Percentiles rank a stretch among this genome's conserved stretches.
phyloP scores from a whole-genome alignment of 2,888 invertebrate genomes.

The Hypselothyrea guttata region DNA sequence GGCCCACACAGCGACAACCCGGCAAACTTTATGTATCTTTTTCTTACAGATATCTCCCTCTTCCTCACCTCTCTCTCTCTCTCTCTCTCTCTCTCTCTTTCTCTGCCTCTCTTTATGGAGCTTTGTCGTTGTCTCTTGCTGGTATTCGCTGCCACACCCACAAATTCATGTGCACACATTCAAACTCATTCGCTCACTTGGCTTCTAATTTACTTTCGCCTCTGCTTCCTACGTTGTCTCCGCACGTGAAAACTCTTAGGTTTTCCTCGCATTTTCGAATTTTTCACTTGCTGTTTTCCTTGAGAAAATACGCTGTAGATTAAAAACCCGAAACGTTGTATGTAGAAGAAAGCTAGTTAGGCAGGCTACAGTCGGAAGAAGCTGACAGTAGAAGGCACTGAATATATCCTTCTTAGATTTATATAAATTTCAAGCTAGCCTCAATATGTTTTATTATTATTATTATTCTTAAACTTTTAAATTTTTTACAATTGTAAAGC shows the following conservation, averaged over 20 bases:
- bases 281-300: slow-evolving; percentile 3
- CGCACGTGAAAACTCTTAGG: slow-evolving; percentile 7
- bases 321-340: background rate
- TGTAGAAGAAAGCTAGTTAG: background rate
- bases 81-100: background rate
- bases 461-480: too few species aligned
- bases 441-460: too few species aligned
- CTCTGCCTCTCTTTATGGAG: slow-evolving; percentile 13
- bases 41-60: background rate
- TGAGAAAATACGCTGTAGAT: background rate
- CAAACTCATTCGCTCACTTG: slow-evolving; percentile 18
- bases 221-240: slow-evolving; percentile 9
- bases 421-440: too few species aligned
- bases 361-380: too few species aligned
- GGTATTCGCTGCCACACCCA: too few species aligned
- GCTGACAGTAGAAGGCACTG: too few species aligned
- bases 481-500: too few species aligned
- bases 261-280: slow-evolving; percentile 10
- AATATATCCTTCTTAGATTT: too few species aligned
- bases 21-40: background rate
- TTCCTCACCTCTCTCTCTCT: background rate
- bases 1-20: slow-evolving; percentile 9
- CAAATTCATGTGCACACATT: background rate
- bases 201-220: slow-evolving; percentile 65
- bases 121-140: background rate